phyloP scores from a whole-genome alignment of 1,140 invertebrate species.

The Coptotermes formosanus region DNA sequence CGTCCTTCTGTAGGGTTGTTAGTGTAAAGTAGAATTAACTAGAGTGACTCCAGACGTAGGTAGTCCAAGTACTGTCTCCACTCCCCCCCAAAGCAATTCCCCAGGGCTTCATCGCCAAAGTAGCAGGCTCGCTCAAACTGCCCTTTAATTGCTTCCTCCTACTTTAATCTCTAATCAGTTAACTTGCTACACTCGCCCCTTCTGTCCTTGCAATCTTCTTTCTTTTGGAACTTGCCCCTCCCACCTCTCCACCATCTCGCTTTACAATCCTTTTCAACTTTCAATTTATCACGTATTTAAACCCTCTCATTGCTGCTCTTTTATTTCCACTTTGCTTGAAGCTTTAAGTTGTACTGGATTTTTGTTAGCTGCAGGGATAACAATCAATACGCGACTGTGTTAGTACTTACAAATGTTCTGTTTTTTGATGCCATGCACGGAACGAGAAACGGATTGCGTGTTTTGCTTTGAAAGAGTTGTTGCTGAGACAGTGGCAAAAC shows the following conservation, averaged over 20 bases:
- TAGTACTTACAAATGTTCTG: neutral
- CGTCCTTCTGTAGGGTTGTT: constrained; percentile 7
- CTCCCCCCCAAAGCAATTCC: neutral
- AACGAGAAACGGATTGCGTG: neutral
- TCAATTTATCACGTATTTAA: constrained; percentile 29
- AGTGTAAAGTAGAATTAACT: constrained; percentile 17
- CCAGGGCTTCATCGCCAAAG: constrained; percentile 11
- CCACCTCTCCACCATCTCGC: constrained; percentile 2
- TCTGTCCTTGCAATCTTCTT: neutral
- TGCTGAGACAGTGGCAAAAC: too few relatives aligned
- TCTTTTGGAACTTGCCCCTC: constrained; percentile 17
- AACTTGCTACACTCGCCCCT: constrained; percentile 12
- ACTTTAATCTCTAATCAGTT: constrained; percentile 23
- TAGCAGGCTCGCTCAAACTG: constrained; percentile 13
- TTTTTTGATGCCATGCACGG: neutral
- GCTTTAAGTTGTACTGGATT: constrained; percentile 26
- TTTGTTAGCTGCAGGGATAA: neutral
- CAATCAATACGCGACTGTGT: neutral
- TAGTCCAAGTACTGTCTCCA: neutral
- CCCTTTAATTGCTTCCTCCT: constrained; percentile 21
- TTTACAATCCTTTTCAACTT: constrained; percentile 21
- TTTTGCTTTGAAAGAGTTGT: too few relatives aligned
- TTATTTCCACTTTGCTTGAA: constrained; percentile 18
- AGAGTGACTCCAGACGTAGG: constrained; percentile 6
- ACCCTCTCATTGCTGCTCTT: constrained; percentile 23